These are phyloP conservation scores for Dynastes grantii DNA, from an alignment of 2,888 invertebrate species.

Conservation along the genomic window DNA sequence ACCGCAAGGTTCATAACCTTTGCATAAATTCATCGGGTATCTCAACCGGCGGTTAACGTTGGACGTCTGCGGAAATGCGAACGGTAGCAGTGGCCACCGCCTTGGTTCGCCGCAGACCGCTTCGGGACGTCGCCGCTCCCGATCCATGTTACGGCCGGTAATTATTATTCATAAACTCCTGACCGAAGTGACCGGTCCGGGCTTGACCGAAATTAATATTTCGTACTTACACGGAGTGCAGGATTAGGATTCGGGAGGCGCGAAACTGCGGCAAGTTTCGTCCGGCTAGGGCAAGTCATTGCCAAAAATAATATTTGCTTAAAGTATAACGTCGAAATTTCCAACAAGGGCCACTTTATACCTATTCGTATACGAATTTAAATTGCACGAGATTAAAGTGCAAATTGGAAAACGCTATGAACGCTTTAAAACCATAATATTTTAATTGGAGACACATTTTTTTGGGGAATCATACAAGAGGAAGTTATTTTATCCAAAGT, in stretches of 20 bases:
- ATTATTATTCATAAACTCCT: slow-evolving; percentile 71
- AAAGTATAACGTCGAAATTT: not conserved
- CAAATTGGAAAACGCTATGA: no score
- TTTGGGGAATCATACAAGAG: no score
- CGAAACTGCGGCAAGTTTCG: not conserved
- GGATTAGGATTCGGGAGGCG: slow-evolving; percentile 41
- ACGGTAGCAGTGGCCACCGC: slow-evolving; percentile 54
- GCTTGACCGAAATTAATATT: slow-evolving; percentile 69
- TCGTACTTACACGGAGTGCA: slow-evolving; percentile 58
- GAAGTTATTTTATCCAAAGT: no score
- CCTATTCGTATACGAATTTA: no score
- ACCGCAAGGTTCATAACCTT: slow-evolving; percentile 31
- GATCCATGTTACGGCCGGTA: slow-evolving; percentile 69
- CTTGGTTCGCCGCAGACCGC: slow-evolving; percentile 65
- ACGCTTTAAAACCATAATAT: no score
- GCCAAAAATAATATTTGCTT: slow-evolving; percentile 35
- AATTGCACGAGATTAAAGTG: no score
- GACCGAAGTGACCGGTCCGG: slow-evolving; percentile 67
- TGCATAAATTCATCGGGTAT: slow-evolving; percentile 25
- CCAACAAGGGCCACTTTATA: no score
- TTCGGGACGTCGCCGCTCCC: slow-evolving; percentile 63
- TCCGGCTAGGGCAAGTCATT: not conserved
- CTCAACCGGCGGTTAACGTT: slow-evolving; percentile 8
- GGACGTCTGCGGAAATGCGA: slow-evolving; percentile 58
- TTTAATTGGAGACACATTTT: no score